phyloP scores from a whole-genome alignment of 2,113 vertebrate genomes.

The Anthoscopus minutus region DNA sequence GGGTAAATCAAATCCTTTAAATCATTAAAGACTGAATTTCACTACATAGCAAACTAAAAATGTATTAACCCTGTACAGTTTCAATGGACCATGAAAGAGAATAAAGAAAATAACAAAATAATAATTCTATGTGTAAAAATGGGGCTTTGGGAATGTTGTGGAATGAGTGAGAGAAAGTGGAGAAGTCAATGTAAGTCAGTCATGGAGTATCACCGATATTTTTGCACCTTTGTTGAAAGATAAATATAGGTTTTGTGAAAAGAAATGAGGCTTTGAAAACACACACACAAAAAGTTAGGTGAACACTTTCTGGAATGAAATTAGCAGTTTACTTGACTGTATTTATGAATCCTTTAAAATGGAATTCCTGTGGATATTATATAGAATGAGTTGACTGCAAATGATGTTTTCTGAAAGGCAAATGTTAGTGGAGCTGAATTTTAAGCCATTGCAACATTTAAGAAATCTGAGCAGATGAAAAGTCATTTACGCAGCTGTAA shows the following conservation, averaged over 20 bases:
- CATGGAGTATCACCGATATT: neutral
- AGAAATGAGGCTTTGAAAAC: neutral
- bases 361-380: neutral
- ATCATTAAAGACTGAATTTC: neutral
- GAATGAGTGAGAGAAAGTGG: neutral
- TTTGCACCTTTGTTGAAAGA: neutral
- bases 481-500: neutral
- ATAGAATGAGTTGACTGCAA: neutral
- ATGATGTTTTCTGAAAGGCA: neutral
- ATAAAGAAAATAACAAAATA: neutral
- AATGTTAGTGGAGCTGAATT: neutral
- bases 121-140: neutral
- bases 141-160: neutral
- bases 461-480: neutral
- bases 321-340: neutral
- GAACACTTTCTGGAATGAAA: neutral
- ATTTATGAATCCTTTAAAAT: neutral
- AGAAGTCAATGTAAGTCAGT: neutral
- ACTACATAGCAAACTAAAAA: neutral
- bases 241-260: neutral
- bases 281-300: neutral
- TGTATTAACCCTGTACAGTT: neutral
- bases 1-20: neutral
- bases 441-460: neutral
- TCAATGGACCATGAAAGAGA: neutral